phyloP scores from a whole-genome alignment of 2,797 vertebrate species.

The Salarias fasciatus region DNA sequence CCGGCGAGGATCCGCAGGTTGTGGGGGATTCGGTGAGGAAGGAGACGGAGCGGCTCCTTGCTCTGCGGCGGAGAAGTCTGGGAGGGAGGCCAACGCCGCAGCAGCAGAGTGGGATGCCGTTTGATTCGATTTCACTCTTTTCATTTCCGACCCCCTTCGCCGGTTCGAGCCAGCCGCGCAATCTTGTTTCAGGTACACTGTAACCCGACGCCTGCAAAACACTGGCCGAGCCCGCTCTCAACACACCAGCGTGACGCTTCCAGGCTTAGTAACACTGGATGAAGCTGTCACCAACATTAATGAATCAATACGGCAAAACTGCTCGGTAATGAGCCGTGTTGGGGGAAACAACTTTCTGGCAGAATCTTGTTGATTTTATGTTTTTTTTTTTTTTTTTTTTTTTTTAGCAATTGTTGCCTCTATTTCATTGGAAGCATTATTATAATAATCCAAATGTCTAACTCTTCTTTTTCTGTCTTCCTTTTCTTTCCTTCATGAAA shows the following conservation, averaged over 20 bases:
- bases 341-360: too few species aligned
- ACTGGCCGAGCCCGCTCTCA: conserved; percentile 13
- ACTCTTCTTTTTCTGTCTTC: conserved; percentile 51
- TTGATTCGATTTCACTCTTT: conserved; percentile 70
- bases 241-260: conserved; percentile 31
- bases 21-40: conserved; percentile 16
- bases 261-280: conserved; percentile 21
- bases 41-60: conserved; percentile 23
- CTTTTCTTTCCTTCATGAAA: conserved; percentile 49
- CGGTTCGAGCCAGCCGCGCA: conserved; percentile 30
- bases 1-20: conserved; percentile 20
- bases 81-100: conserved; percentile 56
- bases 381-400: too few species aligned
- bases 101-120: conserved; percentile 49
- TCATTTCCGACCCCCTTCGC: conserved; percentile 59
- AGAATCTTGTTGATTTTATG: too few species aligned
- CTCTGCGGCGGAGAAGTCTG: conserved; percentile 56
- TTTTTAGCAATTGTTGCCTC: too few species aligned
- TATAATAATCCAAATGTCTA: conserved; percentile 36
- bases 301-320: too few species aligned
- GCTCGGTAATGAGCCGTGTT: too few species aligned
- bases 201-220: conserved; percentile 39
- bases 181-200: conserved; percentile 52
- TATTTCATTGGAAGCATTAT: too few species aligned
- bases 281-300: conserved; percentile 18